Percentiles rank a stretch among this genome's conserved stretches.
Conservation (phyloP, 1,140 invertebrate genomes). For the Drosophila carrolli region DNA sequence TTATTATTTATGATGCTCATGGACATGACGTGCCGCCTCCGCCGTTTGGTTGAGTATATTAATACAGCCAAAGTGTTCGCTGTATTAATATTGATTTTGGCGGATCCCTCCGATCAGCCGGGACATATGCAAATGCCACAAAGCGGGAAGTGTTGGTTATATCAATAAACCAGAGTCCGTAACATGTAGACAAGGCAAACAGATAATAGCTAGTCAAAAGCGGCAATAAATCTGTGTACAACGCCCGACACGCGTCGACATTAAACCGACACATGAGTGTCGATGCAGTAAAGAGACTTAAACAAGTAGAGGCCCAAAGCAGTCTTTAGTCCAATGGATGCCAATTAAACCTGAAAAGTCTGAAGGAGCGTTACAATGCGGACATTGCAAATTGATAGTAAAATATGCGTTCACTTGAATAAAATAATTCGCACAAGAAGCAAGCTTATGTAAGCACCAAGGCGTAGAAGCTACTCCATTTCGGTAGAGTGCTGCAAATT, state of each 20-base stretch:
- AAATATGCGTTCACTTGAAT: conserved; percentile 55
- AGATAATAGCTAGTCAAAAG: conserved; percentile 25
- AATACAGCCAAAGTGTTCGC: conserved; percentile 8
- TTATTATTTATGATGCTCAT: conserved; percentile 40
- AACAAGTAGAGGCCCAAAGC: conserved; percentile 4
- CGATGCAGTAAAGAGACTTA: conserved; percentile 9
- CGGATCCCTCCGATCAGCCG: conserved; percentile 13
- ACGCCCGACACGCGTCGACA: conserved; percentile 54
- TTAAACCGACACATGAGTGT: conserved; percentile 54
- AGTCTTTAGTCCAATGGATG: conserved; percentile 19
- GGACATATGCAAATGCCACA: conserved; percentile 41
- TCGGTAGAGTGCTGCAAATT: conserved; percentile 42
- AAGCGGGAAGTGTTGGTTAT: conserved; percentile 1
- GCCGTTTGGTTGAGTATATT: conserved; percentile 1
- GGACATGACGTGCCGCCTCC: background rate
- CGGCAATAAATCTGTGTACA: conserved; percentile 47
- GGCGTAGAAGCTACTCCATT: conserved; percentile 24
- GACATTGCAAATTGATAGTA: conserved; percentile 56
- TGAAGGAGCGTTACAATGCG: conserved; percentile 13
- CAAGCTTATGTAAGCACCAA: background rate
- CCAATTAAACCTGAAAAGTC: conserved; percentile 45
- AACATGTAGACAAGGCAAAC: conserved; percentile 22
- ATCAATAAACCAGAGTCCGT: conserved; percentile 16
- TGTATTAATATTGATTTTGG: conserved; percentile 48
- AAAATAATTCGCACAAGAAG: conserved; percentile 11